These are phyloP conservation scores for Megaustenia siamemsis DNA, from an alignment of 2,888 invertebrate genomes.

Conservation along the genomic window DNA sequence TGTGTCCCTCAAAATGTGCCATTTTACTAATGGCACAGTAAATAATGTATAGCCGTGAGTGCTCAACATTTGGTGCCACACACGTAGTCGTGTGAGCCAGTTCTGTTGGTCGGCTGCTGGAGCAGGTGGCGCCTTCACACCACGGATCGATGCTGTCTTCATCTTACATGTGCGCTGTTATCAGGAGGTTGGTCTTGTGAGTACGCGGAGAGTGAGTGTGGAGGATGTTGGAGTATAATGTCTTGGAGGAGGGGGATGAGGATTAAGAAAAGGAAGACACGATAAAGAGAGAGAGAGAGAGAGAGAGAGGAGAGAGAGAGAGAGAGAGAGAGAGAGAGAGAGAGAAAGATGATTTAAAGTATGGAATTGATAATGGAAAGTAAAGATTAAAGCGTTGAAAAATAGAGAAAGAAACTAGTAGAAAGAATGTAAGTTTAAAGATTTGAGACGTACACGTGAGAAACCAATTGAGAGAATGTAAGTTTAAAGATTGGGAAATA, in stretches of 20 bases:
- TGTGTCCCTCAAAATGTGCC: too few relatives aligned
- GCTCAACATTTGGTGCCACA: slow-evolving; percentile 10
- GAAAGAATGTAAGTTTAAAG: too few relatives aligned
- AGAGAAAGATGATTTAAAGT: background rate
- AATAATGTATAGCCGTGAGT: slow-evolving; percentile 3
- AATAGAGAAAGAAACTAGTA: too few relatives aligned
- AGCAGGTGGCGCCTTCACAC: slow-evolving; percentile 19
- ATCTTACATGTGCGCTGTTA: background rate
- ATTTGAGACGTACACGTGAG: too few relatives aligned
- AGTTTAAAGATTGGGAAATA: too few relatives aligned
- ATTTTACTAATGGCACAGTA: background rate
- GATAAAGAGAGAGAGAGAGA: background rate
- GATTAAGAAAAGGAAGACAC: too few relatives aligned
- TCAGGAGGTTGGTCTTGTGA: background rate
- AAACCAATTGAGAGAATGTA: too few relatives aligned
- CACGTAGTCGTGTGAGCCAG: background rate
- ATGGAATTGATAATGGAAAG: background rate
- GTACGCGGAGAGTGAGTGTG: background rate
- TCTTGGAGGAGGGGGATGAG: too few relatives aligned
- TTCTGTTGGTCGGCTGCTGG: background rate
- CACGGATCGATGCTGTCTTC: background rate
- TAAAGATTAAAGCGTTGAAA: too few relatives aligned
- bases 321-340: background rate
- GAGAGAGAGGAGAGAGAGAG: background rate
- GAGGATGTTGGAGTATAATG: too few relatives aligned